Percentiles rank a stretch among this genome's conserved stretches.
Conservation (phyloP, 2,888 invertebrate genomes). For the Lasioglossum vierecki region DNA sequence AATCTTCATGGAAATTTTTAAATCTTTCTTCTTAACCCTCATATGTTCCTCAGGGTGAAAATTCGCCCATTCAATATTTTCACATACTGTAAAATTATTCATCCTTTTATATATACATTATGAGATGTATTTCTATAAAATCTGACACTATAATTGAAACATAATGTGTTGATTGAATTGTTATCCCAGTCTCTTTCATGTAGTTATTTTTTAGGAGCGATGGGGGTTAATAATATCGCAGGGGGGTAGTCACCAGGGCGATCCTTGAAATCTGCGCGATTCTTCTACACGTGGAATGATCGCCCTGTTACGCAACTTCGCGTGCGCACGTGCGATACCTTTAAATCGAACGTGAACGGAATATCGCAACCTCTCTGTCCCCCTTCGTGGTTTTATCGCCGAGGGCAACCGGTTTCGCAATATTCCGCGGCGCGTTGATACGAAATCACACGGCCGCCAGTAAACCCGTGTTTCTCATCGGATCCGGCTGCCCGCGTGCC, state of each 20-base stretch:
- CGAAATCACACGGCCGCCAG: constrained; percentile 42
- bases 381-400: constrained; percentile 43
- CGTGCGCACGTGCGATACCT: constrained; percentile 40
- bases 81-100: no score
- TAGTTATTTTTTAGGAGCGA: no score
- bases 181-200: no score
- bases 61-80: no score
- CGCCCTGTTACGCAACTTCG: constrained; percentile 28
- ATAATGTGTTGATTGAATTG: no score
- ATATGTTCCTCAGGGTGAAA: no score
- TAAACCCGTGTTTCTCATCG: constrained; percentile 45
- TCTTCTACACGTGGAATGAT: background rate
- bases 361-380: constrained; percentile 21
- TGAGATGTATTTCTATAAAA: no score
- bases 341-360: constrained; percentile 51
- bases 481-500: constrained; percentile 1
- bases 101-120: no score
- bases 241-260: background rate
- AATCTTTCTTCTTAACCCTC: no score
- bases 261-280: background rate
- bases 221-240: background rate
- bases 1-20: no score
- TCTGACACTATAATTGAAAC: no score
- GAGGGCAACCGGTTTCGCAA: constrained; percentile 58
- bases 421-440: constrained; percentile 38